Conservation (phyloP, 2,113 vertebrate genomes). For the Tachycineta bicolor region DNA sequence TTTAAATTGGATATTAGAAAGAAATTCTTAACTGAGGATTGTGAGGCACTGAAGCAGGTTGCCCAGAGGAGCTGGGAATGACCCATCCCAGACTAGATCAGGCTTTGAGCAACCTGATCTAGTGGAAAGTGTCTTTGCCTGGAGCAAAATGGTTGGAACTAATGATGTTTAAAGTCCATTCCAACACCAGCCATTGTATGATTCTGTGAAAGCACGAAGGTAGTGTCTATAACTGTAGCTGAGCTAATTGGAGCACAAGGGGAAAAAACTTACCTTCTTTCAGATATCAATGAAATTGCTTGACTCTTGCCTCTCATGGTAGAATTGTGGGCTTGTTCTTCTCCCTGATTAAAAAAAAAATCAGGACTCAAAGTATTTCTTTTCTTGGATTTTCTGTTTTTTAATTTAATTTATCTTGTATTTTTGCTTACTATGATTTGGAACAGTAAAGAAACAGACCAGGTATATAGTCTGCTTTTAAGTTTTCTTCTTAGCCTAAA, state of each 20-base stretch:
- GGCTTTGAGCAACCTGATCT: background rate
- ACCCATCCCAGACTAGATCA: background rate
- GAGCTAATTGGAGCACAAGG: background rate
- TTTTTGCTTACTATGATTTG: background rate
- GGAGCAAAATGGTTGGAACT: background rate
- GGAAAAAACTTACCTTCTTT: background rate
- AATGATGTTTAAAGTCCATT: background rate
- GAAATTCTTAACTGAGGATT: background rate
- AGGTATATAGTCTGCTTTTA: background rate
- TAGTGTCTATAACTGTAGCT: background rate
- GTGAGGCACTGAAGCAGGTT: background rate
- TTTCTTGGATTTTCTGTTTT: background rate
- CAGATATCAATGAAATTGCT: background rate
- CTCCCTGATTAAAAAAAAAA: background rate
- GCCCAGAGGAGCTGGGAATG: no score
- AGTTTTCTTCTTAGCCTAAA: background rate
- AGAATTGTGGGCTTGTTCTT: background rate
- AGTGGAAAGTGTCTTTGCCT: background rate
- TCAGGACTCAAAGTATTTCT: background rate
- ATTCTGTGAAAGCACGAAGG: background rate
- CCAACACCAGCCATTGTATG: background rate
- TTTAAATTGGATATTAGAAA: background rate
- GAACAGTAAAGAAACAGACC: background rate
- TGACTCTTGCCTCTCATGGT: background rate
- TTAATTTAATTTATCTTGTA: background rate